Evolutionary conservation across 2,888 invertebrate genomes (phyloP), one percentile per base, ranked within the genome.

Genomic region (Coecobrya sp.): DNA sequence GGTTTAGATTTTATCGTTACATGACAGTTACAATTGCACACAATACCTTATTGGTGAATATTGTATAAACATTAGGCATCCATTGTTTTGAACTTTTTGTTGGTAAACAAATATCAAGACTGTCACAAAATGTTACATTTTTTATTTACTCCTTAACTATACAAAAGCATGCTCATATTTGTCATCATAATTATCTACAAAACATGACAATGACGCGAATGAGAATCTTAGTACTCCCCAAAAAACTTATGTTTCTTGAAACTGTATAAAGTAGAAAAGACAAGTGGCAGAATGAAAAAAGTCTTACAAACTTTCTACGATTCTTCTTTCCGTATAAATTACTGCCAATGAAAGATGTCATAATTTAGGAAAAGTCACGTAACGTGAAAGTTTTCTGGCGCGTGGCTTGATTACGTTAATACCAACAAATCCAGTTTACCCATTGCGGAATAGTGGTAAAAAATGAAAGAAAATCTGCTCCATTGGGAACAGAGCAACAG

Each of bases 361-460:
- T 49, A 49, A 36, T 45, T 76, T 76, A 45, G 22, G 45, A 76
- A 45, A 68, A 30, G 36, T 68, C 27, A 68, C 27, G 27, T 68
- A 30, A 5, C n/a, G 2, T 19, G 19, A 68, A 42, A 36, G 42
- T 42, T 73, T 73, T n/a, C 70, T 89, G 89, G 73, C 81, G 70
- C 89, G 89, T 89, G 89, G 89, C 89, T 84, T 68, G 68, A 79
- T 88, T 86, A 49, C 62, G 62, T 52, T 30, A 86, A 36, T 73
- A 49, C 70, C 49, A 73, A 27, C 55, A 27, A 70, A 59, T 84
- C 73, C 59, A 89, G 59, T 82, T 89, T 8, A 70, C 22, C 25
- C 25, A 36, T 73, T 36, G 52, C 42, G 68, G 70, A 73, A 85
- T 16, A 49, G 49, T 65, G 27, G 30, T 59, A 59, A 49, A 19